A percentile compares a stretch with the other conserved stretches of the same genome.
These are phyloP conservation scores for Agriopis aurantiaria DNA, from an alignment of 2,888 invertebrate genomes.

Conservation along the genomic window DNA sequence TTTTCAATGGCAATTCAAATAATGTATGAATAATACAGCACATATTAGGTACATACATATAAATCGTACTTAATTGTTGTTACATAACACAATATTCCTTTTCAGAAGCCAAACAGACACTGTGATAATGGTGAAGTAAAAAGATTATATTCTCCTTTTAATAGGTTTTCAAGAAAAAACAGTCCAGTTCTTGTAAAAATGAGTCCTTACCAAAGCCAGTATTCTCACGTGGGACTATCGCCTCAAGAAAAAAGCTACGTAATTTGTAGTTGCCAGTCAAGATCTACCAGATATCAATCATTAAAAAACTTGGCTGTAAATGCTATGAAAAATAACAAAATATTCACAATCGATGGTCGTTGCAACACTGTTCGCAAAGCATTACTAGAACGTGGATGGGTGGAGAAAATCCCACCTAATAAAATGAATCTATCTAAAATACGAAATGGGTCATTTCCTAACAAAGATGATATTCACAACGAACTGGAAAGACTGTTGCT, in stretches of 20 bases:
- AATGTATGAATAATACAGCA: background rate
- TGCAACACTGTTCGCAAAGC: slow-evolving; percentile 85
- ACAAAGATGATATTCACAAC: slow-evolving; percentile 58
- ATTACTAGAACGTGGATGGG: slow-evolving; percentile 89
- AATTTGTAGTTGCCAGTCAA: slow-evolving; percentile 69
- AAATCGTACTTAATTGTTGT: background rate
- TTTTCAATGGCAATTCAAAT: background rate
- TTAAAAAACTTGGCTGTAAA: slow-evolving; percentile 76
- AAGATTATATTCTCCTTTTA: slow-evolving; percentile 55
- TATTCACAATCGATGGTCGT: slow-evolving; percentile 84
- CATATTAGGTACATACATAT: background rate
- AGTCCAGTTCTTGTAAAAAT: slow-evolving; percentile 35
- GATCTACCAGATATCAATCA: slow-evolving; percentile 60
- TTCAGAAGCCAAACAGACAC: slow-evolving; percentile 30
- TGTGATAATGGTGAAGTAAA: slow-evolving; percentile 53
- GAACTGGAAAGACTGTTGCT: slow-evolving; percentile 75
- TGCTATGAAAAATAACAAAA: slow-evolving; percentile 83
- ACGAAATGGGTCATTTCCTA: slow-evolving; percentile 58
- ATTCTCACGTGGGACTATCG: slow-evolving; percentile 60
- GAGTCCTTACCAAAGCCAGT: slow-evolving; percentile 44
- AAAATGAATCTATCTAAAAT: slow-evolving; percentile 74
- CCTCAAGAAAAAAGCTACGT: slow-evolving; percentile 73
- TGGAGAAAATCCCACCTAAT: slow-evolving; percentile 88
- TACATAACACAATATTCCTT: background rate
- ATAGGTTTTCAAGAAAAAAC: slow-evolving; percentile 51